A percentile compares a stretch with the other conserved stretches of the same genome.
Evolutionary conservation across 1,140 invertebrate genomes (phyloP).

Genomic region (Leptopilina boulardi): DNA sequence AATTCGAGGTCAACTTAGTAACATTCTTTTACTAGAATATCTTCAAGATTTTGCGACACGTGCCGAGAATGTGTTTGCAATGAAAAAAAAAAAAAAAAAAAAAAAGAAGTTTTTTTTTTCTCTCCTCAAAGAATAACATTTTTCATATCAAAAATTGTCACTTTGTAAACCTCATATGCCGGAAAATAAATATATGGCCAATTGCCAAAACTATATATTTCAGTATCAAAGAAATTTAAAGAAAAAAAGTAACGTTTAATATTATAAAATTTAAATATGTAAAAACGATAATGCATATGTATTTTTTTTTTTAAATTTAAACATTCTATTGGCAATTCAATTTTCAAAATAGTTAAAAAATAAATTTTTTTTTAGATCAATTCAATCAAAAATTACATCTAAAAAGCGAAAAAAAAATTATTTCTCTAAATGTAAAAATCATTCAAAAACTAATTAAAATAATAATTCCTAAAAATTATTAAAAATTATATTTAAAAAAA

Average conservation of each 20-base stretch:
- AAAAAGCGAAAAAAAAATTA: too few relatives aligned
- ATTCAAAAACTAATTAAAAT: too few relatives aligned
- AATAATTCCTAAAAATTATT: constrained; percentile 39
- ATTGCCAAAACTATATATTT: background rate
- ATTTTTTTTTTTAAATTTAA: background rate
- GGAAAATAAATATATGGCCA: constrained; percentile 11
- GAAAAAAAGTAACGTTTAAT: background rate
- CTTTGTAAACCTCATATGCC: background rate
- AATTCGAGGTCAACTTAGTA: constrained; percentile 1
- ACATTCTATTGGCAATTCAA: background rate
- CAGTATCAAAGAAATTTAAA: background rate
- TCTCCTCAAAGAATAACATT: background rate
- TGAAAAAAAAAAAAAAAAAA: background rate
- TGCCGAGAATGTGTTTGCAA: constrained; percentile 1
- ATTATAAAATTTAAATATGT: background rate
- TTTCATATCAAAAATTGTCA: background rate
- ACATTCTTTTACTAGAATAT: constrained; percentile 20
- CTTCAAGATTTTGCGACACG: constrained; percentile 19
- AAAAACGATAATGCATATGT: background rate
- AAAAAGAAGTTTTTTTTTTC: too few relatives aligned
- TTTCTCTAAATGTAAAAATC: too few relatives aligned
- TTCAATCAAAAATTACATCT: background rate
- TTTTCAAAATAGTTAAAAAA: background rate
- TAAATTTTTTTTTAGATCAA: constrained; percentile 6
- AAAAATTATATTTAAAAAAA: background rate